phyloP scores from a whole-genome alignment of 2,797 vertebrate species.

The Sebastes taczanowskii region DNA sequence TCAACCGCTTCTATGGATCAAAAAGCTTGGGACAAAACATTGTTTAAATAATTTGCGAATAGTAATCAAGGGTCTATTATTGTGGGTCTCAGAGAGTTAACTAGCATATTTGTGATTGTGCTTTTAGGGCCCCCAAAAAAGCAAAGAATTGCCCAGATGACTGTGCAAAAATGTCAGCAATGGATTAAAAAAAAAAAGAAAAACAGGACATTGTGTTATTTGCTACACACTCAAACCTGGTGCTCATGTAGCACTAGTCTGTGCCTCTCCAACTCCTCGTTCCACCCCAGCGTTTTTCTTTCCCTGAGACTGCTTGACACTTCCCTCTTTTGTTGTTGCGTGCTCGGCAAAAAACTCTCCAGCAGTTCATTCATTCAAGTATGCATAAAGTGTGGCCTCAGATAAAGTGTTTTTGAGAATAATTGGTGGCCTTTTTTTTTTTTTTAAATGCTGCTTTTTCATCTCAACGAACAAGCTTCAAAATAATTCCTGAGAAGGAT shows the following conservation, averaged over 20 bases:
- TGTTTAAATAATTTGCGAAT: too few species aligned
- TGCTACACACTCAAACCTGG: background rate
- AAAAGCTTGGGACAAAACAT: too few species aligned
- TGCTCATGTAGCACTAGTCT: conserved; percentile 1
- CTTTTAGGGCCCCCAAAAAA: conserved; percentile 1
- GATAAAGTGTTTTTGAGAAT: conserved; percentile 30
- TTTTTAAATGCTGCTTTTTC: conserved; percentile 5
- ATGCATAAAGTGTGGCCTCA: conserved; percentile 14
- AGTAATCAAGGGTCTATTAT: too few species aligned
- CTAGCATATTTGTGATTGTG: background rate
- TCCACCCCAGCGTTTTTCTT: conserved; percentile 31
- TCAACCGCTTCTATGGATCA: too few species aligned
- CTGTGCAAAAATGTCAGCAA: conserved; percentile 15
- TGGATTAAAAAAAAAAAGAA: background rate
- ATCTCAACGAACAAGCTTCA: background rate
- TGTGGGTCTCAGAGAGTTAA: background rate
- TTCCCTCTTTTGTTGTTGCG: conserved; percentile 23
- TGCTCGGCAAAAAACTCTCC: conserved; percentile 28
- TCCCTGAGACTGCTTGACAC: conserved; percentile 41
- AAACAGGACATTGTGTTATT: background rate
- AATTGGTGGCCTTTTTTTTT: conserved; percentile 12
- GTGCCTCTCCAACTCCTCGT: conserved; percentile 42
- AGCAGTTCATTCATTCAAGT: conserved; percentile 43
- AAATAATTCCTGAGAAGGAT: background rate
- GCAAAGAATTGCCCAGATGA: background rate